These are phyloP conservation scores for Rhynchotus rufescens DNA, from an alignment of 2,797 vertebrate genomes.

Conservation along the genomic window DNA sequence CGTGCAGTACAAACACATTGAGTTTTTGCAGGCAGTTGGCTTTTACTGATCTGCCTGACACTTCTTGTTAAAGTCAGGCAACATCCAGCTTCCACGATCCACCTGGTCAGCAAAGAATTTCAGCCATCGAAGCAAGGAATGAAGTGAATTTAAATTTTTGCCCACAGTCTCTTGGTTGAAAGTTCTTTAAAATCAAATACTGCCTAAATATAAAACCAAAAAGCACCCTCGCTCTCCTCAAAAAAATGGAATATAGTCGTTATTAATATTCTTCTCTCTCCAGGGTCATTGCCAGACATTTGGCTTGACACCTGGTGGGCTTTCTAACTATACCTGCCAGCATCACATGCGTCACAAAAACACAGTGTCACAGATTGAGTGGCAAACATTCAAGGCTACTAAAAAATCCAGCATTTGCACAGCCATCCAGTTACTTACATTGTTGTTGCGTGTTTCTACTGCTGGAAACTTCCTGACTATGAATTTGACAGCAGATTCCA, in stretches of 20 bases:
- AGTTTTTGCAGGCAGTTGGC: neutral
- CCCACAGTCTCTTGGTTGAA: neutral
- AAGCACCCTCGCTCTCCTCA: neutral
- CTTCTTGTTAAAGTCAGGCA: neutral
- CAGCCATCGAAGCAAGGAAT: neutral
- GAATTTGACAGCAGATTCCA: conserved; percentile 99
- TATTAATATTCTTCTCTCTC: neutral
- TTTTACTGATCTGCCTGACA: neutral
- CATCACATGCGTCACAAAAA: neutral
- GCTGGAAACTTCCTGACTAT: conserved; percentile 98
- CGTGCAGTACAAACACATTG: neutral
- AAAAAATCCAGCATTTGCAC: neutral
- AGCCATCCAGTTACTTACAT: conserved; percentile 85
- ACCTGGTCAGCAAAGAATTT: neutral
- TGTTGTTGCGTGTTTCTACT: conserved; percentile 98
- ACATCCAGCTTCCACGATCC: neutral
- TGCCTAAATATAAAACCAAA: neutral
- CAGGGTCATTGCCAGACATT: neutral
- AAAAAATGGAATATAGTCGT: neutral
- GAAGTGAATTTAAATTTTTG: neutral
- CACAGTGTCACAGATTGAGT: neutral
- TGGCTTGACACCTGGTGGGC: neutral
- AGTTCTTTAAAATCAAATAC: neutral
- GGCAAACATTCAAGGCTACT: neutral
- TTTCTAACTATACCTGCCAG: neutral